phyloP scores from a whole-genome alignment of 2,113 vertebrate species.

The Cricetomys ansorgei region DNA sequence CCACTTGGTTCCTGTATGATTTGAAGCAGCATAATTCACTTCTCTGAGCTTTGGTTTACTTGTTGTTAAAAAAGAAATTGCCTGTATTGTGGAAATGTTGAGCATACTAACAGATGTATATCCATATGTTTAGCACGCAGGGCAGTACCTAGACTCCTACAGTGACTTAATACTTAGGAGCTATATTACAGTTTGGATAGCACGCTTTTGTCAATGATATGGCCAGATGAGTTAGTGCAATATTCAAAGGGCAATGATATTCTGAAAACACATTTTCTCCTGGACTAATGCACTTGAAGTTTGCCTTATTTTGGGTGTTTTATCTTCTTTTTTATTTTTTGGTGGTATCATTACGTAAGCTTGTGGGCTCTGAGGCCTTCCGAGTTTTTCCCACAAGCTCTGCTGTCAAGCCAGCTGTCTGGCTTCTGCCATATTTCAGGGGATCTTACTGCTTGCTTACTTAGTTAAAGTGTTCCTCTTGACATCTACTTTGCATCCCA shows the following conservation, averaged over 20 bases:
- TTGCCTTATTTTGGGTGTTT: neutral
- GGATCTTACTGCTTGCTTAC: neutral
- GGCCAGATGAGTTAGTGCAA: neutral
- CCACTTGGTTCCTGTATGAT: neutral
- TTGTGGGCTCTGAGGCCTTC: neutral
- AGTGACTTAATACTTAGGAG: neutral
- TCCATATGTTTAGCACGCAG: neutral
- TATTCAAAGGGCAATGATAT: constrained; percentile 5
- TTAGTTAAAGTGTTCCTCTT: constrained; percentile 58
- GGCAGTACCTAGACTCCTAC: neutral
- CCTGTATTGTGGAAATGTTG: neutral
- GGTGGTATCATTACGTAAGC: constrained; percentile 1
- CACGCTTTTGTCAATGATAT: neutral
- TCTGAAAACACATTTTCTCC: neutral
- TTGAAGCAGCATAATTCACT: neutral
- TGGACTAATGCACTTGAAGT: neutral
- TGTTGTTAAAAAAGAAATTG: neutral
- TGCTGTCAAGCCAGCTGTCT: constrained; percentile 49
- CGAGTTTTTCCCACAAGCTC: constrained; percentile 2
- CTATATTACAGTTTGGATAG: neutral
- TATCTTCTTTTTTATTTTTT: neutral
- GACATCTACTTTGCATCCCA: constrained; percentile 51
- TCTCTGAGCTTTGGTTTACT: neutral
- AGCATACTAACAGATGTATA: neutral
- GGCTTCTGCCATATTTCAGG: neutral